A percentile compares a stretch with the other conserved stretches of the same genome.
These are phyloP conservation scores for Leptura quadrifasciata DNA, from an alignment of 2,888 invertebrate species.

Conservation along the genomic window DNA sequence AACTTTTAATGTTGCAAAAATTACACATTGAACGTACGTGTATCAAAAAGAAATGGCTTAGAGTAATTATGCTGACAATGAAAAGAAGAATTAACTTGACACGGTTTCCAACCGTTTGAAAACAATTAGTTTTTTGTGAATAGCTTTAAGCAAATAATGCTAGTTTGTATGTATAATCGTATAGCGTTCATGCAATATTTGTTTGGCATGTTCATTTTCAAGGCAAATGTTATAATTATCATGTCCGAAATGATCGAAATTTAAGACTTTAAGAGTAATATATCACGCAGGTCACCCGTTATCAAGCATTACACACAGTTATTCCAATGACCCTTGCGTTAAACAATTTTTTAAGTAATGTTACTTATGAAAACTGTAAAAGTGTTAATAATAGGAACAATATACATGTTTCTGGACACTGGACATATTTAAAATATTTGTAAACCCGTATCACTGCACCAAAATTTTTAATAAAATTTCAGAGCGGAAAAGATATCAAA, in stretches of 20 bases:
- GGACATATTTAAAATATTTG: too few species aligned
- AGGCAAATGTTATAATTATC: conserved; percentile 20
- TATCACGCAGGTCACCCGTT: conserved; percentile 13
- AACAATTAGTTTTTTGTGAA: conserved; percentile 30
- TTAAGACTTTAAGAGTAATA: background rate
- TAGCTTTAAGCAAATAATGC: conserved; percentile 22
- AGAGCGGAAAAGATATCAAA: too few species aligned
- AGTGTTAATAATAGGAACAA: background rate
- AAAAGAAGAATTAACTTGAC: conserved; percentile 15
- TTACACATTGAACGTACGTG: too few species aligned
- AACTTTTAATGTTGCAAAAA: too few species aligned
- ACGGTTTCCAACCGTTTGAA: conserved; percentile 32
- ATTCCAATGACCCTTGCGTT: background rate
- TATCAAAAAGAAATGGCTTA: background rate
- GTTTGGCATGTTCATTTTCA: background rate
- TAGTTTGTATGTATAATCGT: background rate
- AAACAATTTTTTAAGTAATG: background rate
- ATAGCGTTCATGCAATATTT: background rate
- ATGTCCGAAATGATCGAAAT: conserved; percentile 16
- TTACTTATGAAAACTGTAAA: background rate
- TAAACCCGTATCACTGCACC: too few species aligned
- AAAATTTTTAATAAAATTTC: too few species aligned
- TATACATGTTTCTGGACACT: too few species aligned
- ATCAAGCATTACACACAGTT: background rate
- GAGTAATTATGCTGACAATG: conserved; percentile 12